Evolutionary conservation across 2,797 vertebrate species (phyloP).

Genomic region (Psittacula derbiana): DNA sequence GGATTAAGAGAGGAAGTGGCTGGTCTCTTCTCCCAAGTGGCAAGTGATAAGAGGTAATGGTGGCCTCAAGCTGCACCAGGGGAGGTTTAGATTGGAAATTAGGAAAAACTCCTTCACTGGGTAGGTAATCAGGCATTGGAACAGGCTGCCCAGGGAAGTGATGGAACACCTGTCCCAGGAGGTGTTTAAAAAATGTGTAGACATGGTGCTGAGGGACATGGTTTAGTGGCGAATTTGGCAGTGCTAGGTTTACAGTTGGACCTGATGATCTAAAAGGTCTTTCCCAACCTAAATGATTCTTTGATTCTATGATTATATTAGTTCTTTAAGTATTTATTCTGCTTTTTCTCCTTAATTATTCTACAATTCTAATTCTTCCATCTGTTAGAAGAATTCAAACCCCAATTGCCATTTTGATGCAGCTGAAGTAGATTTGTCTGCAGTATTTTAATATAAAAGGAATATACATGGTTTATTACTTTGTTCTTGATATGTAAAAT

Average conservation of each 20-base stretch:
- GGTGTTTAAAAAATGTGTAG: fast-evolving
- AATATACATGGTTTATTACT: neutral
- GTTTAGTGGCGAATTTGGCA: neutral
- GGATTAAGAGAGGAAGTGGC: fast-evolving
- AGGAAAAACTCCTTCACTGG: neutral
- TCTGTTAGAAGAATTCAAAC: neutral
- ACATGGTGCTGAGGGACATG: too few species aligned
- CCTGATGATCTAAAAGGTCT: neutral
- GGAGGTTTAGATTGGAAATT: neutral
- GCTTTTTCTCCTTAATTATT: neutral
- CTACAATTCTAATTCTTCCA: neutral
- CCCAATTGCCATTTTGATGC: neutral
- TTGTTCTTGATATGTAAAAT: neutral
- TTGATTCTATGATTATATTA: neutral
- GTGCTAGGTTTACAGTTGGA: neutral
- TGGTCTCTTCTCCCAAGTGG: fast-evolving
- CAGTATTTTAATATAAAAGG: neutral
- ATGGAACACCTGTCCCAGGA: neutral
- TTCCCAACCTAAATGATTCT: neutral
- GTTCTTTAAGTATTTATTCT: neutral
- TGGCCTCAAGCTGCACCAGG: neutral
- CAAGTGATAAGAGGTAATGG: neutral
- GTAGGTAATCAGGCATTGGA: neutral
- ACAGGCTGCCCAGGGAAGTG: neutral
- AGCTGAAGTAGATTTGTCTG: neutral